Base-by-base conservation (phyloP, 2,888 invertebrate species). In the Oeneis ivallda region DNA sequence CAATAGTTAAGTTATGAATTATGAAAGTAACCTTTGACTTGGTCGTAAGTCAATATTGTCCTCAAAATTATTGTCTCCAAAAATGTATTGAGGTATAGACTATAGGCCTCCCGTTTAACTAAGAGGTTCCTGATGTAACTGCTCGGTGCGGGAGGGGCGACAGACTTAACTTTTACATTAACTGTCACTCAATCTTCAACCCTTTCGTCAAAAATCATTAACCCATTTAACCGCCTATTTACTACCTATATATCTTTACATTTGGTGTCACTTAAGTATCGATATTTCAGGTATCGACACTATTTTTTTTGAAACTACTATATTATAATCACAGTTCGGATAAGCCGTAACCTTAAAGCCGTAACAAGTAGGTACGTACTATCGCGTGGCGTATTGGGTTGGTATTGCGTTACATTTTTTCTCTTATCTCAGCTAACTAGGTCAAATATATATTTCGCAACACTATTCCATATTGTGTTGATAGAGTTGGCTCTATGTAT, bases 361-460 rank as follows among this genome's bases (percentile, higher is more conserved):
- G n/a, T n/a, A n/a, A 13, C 13, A 11, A 41, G 41, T 41, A 41
- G 41, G 41, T 41, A 45, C 15, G 7, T 45, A 45, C 45, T 68
- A 66, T 64, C 62, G 62, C 70, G 71, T 67, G 71, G 65, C 68
- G 10, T 37, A 34, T 53, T 34, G 53, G 15, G n/a, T 6, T 39
- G 41, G 75, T 71, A 71, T 80, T 84, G 79, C 82, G 80, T 78
- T 71, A 75, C 80, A 78, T 81, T 83, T 75, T 84, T 83, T 79
- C 39, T 62, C 81, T 88, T 89, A 88, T 89, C 87, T 79, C 63
- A 70, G 43, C 65, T 72, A 86, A 83, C 77, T 88, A 62, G 88
- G 88, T 83, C 87, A 63, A 61, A 65, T 78, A 65, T 26, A 5
- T 73, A 76, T 82, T 81, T 80, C 76, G 77, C 84, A 82, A 82